These are phyloP conservation scores for Acropora tenuis DNA, from an alignment of 64 coral and sea anemone genomes.

Conservation along the genomic window DNA sequence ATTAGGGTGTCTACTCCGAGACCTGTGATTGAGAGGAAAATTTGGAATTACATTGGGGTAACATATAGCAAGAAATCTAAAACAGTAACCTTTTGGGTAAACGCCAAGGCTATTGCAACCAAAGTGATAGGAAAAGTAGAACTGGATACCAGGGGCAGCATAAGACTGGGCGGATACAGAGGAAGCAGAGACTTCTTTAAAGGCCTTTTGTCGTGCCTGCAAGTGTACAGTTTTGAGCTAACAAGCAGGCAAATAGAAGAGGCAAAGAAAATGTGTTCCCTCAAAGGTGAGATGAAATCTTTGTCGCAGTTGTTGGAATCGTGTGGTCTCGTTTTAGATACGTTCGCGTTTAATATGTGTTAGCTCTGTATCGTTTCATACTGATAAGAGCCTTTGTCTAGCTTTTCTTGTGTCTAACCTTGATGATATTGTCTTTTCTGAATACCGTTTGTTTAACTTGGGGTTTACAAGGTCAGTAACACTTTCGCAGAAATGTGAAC, in stretches of 20 bases:
- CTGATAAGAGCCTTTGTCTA: too few relatives aligned
- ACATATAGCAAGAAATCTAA: slow-evolving; percentile 61
- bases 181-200: slow-evolving; percentile 53
- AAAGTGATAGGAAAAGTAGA: slow-evolving; percentile 59
- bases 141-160: slow-evolving; percentile 52
- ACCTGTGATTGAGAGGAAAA: slow-evolving; percentile 28
- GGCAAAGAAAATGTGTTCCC: slow-evolving; percentile 59
- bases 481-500: too few relatives aligned
- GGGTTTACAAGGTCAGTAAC: too few relatives aligned
- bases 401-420: too few relatives aligned
- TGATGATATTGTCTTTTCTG: too few relatives aligned
- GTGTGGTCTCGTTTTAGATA: too few relatives aligned
- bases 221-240: slow-evolving; percentile 72
- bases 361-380: too few relatives aligned
- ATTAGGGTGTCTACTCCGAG: slow-evolving; percentile 2
- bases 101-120: slow-evolving; percentile 55
- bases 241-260: slow-evolving; percentile 58
- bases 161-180: slow-evolving; percentile 63
- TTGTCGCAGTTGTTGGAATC: not conserved
- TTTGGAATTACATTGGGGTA: slow-evolving; percentile 79
- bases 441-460: too few relatives aligned
- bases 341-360: too few relatives aligned
- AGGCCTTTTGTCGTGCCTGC: slow-evolving; percentile 75
- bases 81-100: slow-evolving; percentile 74
- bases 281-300: slow-evolving; percentile 14